Base-by-base conservation (phyloP, 2,113 vertebrate genomes). In the Echinops telfairi region DNA sequence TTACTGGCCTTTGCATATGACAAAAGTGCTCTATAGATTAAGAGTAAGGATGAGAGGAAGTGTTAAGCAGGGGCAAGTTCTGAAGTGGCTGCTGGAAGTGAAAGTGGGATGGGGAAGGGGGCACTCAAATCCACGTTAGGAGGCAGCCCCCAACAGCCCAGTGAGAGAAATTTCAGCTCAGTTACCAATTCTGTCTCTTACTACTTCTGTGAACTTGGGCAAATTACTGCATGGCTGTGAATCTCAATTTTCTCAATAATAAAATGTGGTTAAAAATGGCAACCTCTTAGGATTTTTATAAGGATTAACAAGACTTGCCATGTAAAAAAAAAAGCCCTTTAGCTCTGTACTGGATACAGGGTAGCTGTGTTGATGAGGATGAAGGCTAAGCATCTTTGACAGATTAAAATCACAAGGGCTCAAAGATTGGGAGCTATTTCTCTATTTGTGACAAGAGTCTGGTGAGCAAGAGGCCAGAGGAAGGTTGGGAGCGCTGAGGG, bases 261-360 rank as follows among this genome's bases (percentile, higher is more conserved):
- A 85, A 88, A 91, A 83, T 93, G 76, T 94, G 86, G 80, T 76
- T 83, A 90, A 88, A 80, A 82, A 83, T 71, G 76, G 4, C 25
- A 70, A 47, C 25, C 47, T 83, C 64, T 79, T 79, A 31, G 64
- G 76, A 82, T 62, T 86, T 95, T 82, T 31, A 76, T 33, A 47
- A 93, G 36, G n/a, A 77, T 76, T 73, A 89, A 53, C 64, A 40
- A 88, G 71, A 80, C 90, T 60, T 68, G 84, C 16, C 29, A 20
- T 90, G 25, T 36, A 80, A 80, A 53, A 62, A 62, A 64, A 40
- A 40, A 40, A n/a, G n/a, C 90, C 31, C 5, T 31, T 86, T 64
- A 33, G 11, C 27, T 79, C 15, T 14, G 7, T 64, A n/a, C 33
- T 58, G 23, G 64, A 57, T 57, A 86, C 86, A 90, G 33, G 85